phyloP scores from a whole-genome alignment of 2,113 vertebrate genomes.

The Elanus axillaris region DNA sequence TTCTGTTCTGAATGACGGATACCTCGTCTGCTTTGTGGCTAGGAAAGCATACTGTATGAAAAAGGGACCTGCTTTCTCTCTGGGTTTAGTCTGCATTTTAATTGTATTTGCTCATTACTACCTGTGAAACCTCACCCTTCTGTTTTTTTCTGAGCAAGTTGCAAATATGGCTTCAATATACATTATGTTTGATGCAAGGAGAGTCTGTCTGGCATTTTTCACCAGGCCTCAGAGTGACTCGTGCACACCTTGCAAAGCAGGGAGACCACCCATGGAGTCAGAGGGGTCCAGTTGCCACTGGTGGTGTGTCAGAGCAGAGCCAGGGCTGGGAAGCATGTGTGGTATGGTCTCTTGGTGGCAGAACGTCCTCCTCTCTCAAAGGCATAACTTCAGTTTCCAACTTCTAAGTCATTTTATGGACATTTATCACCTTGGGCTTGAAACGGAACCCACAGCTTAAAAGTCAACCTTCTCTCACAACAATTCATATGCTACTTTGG shows the following conservation, averaged over 20 bases:
- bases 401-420: neutral
- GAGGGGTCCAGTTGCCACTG: neutral
- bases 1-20: neutral
- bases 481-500: neutral
- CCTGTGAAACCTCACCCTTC: neutral
- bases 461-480: neutral
- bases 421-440: neutral
- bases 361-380: neutral
- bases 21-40: neutral
- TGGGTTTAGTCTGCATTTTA: neutral
- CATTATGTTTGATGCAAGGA: neutral
- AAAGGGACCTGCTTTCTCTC: neutral
- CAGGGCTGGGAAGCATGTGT: accelerated
- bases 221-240: neutral
- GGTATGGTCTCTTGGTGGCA: accelerated
- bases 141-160: neutral
- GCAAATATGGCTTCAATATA: neutral
- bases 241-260: neutral
- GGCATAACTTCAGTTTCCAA: neutral
- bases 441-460: accelerated
- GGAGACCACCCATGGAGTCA: neutral
- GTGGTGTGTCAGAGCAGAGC: neutral
- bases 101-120: neutral
- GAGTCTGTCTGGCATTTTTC: neutral
- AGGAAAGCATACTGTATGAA: neutral